These are phyloP conservation scores for Ammospiza caudacuta DNA, from an alignment of 2,113 vertebrate genomes.

Conservation along the genomic window DNA sequence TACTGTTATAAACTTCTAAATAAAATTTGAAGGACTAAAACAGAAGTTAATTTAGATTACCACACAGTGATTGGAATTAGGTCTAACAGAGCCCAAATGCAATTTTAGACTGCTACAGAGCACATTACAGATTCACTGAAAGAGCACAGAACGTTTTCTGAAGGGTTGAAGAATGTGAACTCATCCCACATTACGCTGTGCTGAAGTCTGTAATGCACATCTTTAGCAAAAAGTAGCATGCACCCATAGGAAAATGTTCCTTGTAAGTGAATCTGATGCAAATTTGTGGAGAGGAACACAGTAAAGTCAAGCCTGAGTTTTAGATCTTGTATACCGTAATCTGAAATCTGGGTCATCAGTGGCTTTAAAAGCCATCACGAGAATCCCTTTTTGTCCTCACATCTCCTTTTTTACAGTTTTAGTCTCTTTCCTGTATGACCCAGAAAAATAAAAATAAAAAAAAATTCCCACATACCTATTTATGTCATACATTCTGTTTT, in stretches of 20 bases:
- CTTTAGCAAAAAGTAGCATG: neutral
- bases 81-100: neutral
- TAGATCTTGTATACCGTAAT: neutral
- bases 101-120: neutral
- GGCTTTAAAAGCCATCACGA: neutral
- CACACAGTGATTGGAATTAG: neutral
- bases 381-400: neutral
- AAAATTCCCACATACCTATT: neutral
- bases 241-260: neutral
- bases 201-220: fast-evolving
- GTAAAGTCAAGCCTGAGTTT: neutral
- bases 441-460: neutral
- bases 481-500: neutral
- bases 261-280: fast-evolving
- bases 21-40: neutral
- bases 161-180: neutral
- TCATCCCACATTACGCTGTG: neutral
- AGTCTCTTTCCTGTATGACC: neutral
- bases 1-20: neutral
- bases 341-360: neutral
- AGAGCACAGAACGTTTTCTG: neutral
- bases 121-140: neutral
- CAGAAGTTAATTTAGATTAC: neutral
- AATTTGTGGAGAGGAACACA: neutral
- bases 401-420: neutral